A percentile compares a stretch with the other conserved stretches of the same genome.
Evolutionary conservation across 1,140 invertebrate species (phyloP).

Genomic region (Centruroides sculpturatus): DNA sequence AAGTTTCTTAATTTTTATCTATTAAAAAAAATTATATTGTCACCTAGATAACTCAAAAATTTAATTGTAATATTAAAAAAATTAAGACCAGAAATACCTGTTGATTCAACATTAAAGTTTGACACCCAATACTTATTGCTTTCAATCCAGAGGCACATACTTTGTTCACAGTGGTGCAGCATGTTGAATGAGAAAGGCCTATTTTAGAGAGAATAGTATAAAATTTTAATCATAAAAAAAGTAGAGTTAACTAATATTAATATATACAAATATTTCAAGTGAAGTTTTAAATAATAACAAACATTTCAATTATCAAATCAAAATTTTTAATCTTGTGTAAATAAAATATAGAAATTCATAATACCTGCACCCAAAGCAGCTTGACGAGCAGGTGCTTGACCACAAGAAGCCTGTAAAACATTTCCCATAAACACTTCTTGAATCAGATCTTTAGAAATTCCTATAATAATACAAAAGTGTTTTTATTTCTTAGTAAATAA

Average conservation of each 20-base stretch:
- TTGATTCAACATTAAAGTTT: conserved; percentile 36
- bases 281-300: no score
- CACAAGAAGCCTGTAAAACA: conserved; percentile 34
- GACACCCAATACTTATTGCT: conserved; percentile 39
- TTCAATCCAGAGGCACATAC: conserved; percentile 47
- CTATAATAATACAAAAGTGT: background rate
- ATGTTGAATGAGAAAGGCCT: conserved; percentile 34
- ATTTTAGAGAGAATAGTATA: background rate
- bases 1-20: no score
- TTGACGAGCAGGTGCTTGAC: conserved; percentile 39
- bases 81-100: conserved; percentile 1
- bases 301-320: no score
- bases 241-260: no score
- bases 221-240: no score
- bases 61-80: no score
- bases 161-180: conserved; percentile 42
- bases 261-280: no score
- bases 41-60: no score
- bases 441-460: conserved; percentile 23
- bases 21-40: no score
- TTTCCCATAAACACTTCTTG: conserved; percentile 42
- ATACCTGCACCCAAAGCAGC: conserved; percentile 35
- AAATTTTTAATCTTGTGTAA: no score
- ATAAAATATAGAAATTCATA: no score
- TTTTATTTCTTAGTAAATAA: no score